Conservation (phyloP, 2,797 vertebrate species). For the Melanotaenia maccullochi region DNA sequence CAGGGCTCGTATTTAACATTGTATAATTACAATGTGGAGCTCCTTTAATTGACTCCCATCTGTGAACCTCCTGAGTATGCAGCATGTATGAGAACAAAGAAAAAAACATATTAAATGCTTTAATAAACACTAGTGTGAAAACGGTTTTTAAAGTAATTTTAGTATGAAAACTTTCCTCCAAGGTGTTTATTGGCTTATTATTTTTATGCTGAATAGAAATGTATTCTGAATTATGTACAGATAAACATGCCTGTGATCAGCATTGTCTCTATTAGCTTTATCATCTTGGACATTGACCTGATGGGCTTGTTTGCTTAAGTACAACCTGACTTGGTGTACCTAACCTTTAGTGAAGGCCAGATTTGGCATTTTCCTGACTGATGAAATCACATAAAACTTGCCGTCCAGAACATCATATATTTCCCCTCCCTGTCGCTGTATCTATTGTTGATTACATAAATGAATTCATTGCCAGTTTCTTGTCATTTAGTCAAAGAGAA, state of each 20-base stretch:
- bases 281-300: neutral
- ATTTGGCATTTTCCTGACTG: constrained; percentile 6
- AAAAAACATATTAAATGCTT: constrained; percentile 28
- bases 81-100: constrained; percentile 16
- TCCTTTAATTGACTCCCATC: constrained; percentile 74
- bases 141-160: constrained; percentile 24
- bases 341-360: constrained; percentile 8
- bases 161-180: constrained; percentile 7
- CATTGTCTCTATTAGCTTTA: neutral
- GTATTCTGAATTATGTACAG: neutral
- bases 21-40: constrained; percentile 71
- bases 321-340: constrained; percentile 8
- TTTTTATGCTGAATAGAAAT: neutral
- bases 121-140: constrained; percentile 50
- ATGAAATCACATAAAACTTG: constrained; percentile 4
- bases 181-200: neutral
- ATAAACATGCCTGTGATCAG: neutral
- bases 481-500: neutral
- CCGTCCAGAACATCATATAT: neutral
- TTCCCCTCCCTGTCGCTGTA: neutral
- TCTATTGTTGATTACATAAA: neutral
- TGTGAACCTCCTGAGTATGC: constrained; percentile 43
- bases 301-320: constrained; percentile 23
- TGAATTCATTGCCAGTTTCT: neutral
- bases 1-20: constrained; percentile 54